Evolutionary conservation across 2,113 vertebrate genomes (phyloP).

Genomic region (Nycticryphes semicollaris): DNA sequence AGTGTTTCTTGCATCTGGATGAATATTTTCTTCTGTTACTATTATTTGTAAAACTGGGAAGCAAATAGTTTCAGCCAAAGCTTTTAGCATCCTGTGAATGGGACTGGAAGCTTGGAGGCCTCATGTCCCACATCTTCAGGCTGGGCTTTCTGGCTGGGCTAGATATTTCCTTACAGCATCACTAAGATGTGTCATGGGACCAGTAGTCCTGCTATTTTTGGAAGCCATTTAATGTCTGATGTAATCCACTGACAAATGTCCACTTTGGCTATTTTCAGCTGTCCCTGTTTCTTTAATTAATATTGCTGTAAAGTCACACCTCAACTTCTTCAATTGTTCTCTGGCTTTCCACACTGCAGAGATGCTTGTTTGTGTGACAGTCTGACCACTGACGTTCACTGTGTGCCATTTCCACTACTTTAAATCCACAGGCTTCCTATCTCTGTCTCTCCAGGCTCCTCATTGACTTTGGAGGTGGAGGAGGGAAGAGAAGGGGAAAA

Average conservation of each 20-base stretch:
- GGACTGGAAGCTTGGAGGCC: background rate
- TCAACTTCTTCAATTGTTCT: conserved; percentile 26
- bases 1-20: background rate
- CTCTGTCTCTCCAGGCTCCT: background rate
- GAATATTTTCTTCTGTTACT: background rate
- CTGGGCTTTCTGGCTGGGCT: background rate
- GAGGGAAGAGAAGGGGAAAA: background rate
- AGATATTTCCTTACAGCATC: background rate
- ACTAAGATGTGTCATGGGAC: background rate
- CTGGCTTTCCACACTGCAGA: background rate
- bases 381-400: background rate
- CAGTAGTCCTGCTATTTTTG: conserved; percentile 4
- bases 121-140: background rate
- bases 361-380: background rate
- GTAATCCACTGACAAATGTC: conserved; percentile 22
- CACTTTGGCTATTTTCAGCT: background rate
- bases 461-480: background rate
- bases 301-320: conserved; percentile 4
- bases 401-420: background rate
- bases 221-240: background rate
- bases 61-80: background rate
- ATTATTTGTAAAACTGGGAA: background rate
- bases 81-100: background rate
- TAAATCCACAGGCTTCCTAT: background rate
- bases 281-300: conserved; percentile 4